Conservation (phyloP, 2,888 invertebrate genomes). For the Minunthozetes semirufus region DNA sequence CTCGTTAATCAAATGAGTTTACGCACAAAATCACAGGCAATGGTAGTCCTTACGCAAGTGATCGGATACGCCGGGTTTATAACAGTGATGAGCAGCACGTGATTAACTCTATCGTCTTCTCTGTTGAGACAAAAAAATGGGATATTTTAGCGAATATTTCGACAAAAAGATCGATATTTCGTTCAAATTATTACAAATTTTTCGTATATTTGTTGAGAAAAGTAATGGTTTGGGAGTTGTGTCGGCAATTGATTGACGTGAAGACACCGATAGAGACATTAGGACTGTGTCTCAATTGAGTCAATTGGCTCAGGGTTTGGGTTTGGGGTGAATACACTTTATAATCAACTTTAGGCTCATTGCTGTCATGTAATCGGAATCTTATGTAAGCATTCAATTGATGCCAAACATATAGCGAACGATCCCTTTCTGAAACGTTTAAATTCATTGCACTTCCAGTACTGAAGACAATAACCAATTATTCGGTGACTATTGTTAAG, state of each 20-base stretch:
- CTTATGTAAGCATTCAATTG: conserved; percentile 21
- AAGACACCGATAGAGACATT: conserved; percentile 5
- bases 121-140: background rate
- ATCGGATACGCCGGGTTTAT: conserved; percentile 98
- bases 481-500: no score
- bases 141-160: no score
- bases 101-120: conserved; percentile 56
- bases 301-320: background rate
- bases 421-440: background rate
- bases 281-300: background rate
- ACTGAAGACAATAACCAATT: background rate
- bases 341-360: background rate
- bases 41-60: conserved; percentile 96
- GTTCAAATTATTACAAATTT: background rate
- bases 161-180: background rate
- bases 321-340: conserved; percentile 26
- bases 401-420: conserved; percentile 4
- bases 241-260: background rate
- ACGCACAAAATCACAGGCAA: no score
- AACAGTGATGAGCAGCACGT: conserved; percentile 92
- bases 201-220: conserved; percentile 4
- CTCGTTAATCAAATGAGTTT: background rate
- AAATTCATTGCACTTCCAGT: background rate
- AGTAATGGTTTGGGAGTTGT: background rate
- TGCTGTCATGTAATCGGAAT: background rate